Base-by-base conservation (phyloP, 2,797 vertebrate genomes). In the Zalophus californianus region DNA sequence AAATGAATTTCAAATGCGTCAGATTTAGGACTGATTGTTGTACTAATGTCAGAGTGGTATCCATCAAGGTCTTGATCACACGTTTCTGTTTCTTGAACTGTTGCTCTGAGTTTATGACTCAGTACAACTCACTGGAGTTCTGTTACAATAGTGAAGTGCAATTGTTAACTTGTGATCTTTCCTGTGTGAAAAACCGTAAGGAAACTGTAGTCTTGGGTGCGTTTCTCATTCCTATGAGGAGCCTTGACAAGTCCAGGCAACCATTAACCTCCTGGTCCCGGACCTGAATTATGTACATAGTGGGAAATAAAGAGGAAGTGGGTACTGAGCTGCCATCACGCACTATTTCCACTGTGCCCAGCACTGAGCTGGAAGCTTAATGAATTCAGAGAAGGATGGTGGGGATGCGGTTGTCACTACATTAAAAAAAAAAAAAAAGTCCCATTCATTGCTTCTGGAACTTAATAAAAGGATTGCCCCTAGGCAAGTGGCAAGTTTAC, bases 1-100 rank as follows among this genome's bases (percentile, higher is more conserved):
- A 62, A 90, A 62, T 73, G 32, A 82, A 93, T 83, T 95, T 73
- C 48, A 75, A 86, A 80, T 95, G 75, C 91, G 32, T 60, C 32
- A 73, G 78, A 79, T 80, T 86, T 35, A 77, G 75, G 13, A 84
- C 86, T 89, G 91, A 50, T 64, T 79, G 4, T 86, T 94, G 94
- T 68, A 89, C 2, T 83, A 75, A 68, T 50, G 38, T 91, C n/a
- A 68, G 15, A 16, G 4, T 73, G 23, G 44, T 86, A 83, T 14
- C 21, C n/a, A 48, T 84, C 23, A 66, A 73, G 41, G 27, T 58
- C 38, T 86, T 83, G 60, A 75, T 48, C 35, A 92, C 85, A 72
- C 4, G 48, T 62, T 83, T 35, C 8, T 86, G 38, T 73, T 96
- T 94, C 41, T 91, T 93, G 27, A 95, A 92, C 60, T 84, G 21